Percentiles rank a stretch among this genome's conserved stretches.
These are phyloP conservation scores for Prunella strophiata DNA, from an alignment of 2,797 vertebrate species.

Conservation along the genomic window DNA sequence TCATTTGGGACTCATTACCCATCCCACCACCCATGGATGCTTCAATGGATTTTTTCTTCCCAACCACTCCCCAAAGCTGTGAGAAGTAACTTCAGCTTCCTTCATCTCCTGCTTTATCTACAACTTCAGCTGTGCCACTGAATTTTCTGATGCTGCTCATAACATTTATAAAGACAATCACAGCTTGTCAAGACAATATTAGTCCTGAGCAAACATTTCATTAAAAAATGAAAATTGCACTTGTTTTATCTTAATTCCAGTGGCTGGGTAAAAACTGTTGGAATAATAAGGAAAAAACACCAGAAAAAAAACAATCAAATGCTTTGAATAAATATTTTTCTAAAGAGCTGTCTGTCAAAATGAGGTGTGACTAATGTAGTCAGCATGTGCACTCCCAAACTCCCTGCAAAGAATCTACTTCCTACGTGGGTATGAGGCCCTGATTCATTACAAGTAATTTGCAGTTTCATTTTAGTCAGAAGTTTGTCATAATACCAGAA, in stretches of 20 bases:
- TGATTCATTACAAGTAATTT: neutral
- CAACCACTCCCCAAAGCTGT: neutral
- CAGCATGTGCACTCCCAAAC: neutral
- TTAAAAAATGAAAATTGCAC: neutral
- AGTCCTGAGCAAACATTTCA: neutral
- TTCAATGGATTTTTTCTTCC: neutral
- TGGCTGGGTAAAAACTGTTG: neutral
- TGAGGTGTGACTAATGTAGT: neutral
- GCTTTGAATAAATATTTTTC: neutral
- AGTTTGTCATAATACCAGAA: neutral
- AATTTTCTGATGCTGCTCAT: neutral
- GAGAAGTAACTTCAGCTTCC: neutral
- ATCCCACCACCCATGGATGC: neutral
- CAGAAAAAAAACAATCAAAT: neutral
- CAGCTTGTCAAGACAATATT: neutral
- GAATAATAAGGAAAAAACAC: neutral
- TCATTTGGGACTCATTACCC: neutral
- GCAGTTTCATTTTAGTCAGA: constrained; percentile 12
- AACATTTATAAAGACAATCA: neutral
- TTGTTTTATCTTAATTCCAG: neutral
- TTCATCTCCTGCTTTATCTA: neutral
- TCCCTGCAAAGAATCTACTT: neutral
- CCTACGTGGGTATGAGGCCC: neutral
- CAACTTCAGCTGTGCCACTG: neutral
- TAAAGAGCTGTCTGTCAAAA: neutral